Conservation (phyloP, 2,797 vertebrate species). For the Megalops cyprinoides region DNA sequence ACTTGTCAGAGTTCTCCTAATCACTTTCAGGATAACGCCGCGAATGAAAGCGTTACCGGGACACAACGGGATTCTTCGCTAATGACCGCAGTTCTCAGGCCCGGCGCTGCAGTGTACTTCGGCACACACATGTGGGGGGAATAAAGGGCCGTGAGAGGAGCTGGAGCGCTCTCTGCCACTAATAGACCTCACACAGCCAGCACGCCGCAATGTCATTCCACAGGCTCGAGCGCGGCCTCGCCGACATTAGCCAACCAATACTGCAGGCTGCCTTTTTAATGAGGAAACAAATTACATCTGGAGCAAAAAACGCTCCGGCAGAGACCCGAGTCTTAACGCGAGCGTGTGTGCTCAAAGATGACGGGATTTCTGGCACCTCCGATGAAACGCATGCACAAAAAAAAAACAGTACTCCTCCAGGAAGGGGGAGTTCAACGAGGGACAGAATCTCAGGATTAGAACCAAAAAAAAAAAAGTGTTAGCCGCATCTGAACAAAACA, state of each 20-base stretch:
- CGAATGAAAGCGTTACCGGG: background rate
- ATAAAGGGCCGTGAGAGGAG: background rate
- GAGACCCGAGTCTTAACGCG: background rate
- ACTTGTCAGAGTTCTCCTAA: background rate
- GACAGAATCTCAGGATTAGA: background rate
- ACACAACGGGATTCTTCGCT: conserved; percentile 41
- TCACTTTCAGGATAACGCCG: background rate
- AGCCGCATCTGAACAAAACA: background rate
- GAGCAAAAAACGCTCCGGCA: background rate
- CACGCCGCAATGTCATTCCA: background rate
- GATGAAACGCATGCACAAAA: background rate
- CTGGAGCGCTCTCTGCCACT: background rate
- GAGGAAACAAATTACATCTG: conserved; percentile 17
- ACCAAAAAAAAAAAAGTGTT: background rate
- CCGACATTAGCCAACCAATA: background rate
- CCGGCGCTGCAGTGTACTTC: conserved; percentile 23
- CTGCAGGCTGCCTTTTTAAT: background rate
- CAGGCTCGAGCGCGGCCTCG: background rate
- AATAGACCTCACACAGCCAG: conserved; percentile 19
- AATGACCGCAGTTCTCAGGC: conserved; percentile 36
- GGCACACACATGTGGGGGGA: conserved; percentile 29
- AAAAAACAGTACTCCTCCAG: background rate
- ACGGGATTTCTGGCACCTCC: background rate
- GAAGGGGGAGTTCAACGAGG: background rate
- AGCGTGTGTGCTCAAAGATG: background rate